Percentiles rank a stretch among this genome's conserved stretches.
phyloP scores from a whole-genome alignment of 2,888 invertebrate species.

The Ernsta delagoae region DNA sequence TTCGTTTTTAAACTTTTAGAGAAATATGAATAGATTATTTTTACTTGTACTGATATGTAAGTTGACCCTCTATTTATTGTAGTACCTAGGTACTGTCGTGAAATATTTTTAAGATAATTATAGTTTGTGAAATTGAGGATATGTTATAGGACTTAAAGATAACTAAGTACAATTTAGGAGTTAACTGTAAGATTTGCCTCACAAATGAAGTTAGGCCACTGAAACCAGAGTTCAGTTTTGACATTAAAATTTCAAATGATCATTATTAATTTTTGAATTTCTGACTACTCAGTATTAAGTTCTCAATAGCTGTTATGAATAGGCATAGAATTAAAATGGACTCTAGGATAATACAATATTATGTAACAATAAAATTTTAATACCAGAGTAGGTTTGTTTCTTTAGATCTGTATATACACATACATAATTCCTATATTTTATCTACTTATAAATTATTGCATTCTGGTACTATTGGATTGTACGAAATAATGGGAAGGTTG shows the following conservation, averaged over 20 bases:
- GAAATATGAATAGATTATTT: constrained; percentile 68
- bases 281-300: constrained; percentile 81
- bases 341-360: constrained; percentile 67
- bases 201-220: constrained; percentile 70
- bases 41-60: constrained; percentile 80
- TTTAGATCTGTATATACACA: constrained; percentile 74
- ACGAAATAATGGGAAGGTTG: constrained; percentile 13
- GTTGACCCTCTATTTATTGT: constrained; percentile 83
- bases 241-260: constrained; percentile 60
- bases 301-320: constrained; percentile 73
- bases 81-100: constrained; percentile 81
- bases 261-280: constrained; percentile 62
- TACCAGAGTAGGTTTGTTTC: constrained; percentile 81
- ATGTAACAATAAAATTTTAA: constrained; percentile 76
- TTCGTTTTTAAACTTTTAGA: constrained; percentile 64
- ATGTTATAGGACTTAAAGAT: constrained; percentile 62
- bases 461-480: constrained; percentile 18
- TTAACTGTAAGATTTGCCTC: constrained; percentile 66
- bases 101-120: constrained; percentile 75
- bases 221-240: constrained; percentile 60
- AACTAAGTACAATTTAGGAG: constrained; percentile 81
- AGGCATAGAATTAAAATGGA: constrained; percentile 67
- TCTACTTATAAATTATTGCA: background rate
- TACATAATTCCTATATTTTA: constrained; percentile 50
- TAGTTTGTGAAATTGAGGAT: constrained; percentile 68